Conservation (phyloP, 2,888 invertebrate genomes). For the Cerceris rybyensis region DNA sequence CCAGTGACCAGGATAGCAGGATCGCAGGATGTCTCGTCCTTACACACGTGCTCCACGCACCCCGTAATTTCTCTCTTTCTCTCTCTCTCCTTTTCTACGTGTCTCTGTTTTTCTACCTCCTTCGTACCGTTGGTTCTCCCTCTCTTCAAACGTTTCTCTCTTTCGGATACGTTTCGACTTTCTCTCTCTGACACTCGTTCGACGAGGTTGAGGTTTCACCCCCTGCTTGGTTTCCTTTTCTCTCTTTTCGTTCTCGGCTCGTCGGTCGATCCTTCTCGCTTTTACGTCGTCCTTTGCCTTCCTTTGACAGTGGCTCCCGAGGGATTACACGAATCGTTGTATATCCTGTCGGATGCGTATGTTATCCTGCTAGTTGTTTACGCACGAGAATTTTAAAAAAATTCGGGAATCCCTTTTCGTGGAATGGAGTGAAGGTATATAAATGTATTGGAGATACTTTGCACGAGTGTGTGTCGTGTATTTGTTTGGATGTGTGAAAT, state of each 20-base stretch:
- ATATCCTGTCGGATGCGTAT: slow-evolving; percentile 69
- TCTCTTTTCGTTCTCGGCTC: too few relatives aligned
- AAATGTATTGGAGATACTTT: too few relatives aligned
- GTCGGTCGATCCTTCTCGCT: not conserved
- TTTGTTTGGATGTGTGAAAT: not conserved
- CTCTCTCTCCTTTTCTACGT: not conserved
- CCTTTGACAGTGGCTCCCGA: slow-evolving; percentile 54
- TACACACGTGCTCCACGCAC: slow-evolving; percentile 62
- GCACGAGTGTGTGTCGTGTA: not conserved
- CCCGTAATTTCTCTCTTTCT: slow-evolving; percentile 30
- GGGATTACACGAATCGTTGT: slow-evolving; percentile 54
- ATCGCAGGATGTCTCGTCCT: slow-evolving; percentile 59
- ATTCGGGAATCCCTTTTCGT: slow-evolving; percentile 26
- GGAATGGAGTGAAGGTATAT: slow-evolving; percentile 28
- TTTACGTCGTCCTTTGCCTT: not conserved
- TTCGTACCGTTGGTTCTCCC: not conserved
- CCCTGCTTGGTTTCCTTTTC: not conserved
- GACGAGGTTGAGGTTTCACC: not conserved
- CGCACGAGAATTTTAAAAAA: slow-evolving; percentile 77
- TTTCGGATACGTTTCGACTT: not conserved
- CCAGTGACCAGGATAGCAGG: slow-evolving; percentile 78
- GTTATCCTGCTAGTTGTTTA: slow-evolving; percentile 81
- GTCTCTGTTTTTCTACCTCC: not conserved
- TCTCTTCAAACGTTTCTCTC: not conserved
- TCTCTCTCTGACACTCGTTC: not conserved